Evolutionary conservation across 1,140 invertebrate species (phyloP).

Genomic region (Drosophila bocki): DNA sequence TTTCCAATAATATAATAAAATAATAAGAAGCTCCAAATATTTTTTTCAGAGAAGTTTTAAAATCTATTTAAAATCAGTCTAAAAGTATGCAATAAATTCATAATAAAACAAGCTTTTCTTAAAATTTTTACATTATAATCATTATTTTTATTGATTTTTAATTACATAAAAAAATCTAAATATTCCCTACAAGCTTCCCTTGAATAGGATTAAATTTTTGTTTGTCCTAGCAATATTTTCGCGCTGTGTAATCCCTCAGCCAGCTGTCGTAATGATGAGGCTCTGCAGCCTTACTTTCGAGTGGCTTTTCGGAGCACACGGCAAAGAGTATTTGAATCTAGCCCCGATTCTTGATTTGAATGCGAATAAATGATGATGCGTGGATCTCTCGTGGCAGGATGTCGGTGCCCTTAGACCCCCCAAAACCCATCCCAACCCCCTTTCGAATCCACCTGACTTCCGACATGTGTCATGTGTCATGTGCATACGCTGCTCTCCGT

Average conservation of each 20-base stretch:
- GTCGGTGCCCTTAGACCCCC: background rate
- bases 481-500: slow-evolving; percentile 13
- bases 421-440: background rate
- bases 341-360: slow-evolving; percentile 33
- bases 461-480: slow-evolving; percentile 36
- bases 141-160: background rate
- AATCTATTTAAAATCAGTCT: background rate
- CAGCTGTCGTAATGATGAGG: slow-evolving; percentile 48
- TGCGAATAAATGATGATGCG: slow-evolving; percentile 57
- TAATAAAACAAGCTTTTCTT: background rate
- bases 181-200: background rate
- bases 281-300: slow-evolving; percentile 11
- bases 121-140: too few relatives aligned
- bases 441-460: slow-evolving; percentile 25
- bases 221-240: background rate
- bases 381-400: slow-evolving; percentile 24
- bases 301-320: slow-evolving; percentile 11
- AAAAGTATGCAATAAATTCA: background rate
- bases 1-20: too few relatives aligned
- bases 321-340: slow-evolving; percentile 14
- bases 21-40: too few relatives aligned
- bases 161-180: background rate
- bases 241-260: slow-evolving; percentile 6
- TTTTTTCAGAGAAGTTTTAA: too few relatives aligned
- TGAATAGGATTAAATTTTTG: too few relatives aligned